These are phyloP conservation scores for Danaus chrysippus DNA, from an alignment of 2,888 invertebrate genomes.

Conservation along the genomic window DNA sequence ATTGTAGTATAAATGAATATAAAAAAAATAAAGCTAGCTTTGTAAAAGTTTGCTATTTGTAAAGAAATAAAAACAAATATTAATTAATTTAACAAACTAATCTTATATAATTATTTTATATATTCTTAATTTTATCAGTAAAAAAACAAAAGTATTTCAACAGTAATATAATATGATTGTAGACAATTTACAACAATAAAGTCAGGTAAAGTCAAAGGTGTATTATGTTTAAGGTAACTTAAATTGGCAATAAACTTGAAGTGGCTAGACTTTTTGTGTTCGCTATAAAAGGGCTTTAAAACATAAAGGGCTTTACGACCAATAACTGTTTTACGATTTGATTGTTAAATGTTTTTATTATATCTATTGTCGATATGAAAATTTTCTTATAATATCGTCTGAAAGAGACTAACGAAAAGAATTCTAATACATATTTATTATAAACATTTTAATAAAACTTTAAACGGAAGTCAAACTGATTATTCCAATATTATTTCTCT, in stretches of 20 bases:
- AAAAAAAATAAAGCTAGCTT: too few species aligned
- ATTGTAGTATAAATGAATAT: not conserved
- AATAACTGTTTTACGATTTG: conserved; percentile 8
- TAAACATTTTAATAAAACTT: too few species aligned
- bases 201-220: not conserved
- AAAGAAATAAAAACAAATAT: too few species aligned
- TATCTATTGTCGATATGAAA: conserved; percentile 4
- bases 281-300: conserved; percentile 14
- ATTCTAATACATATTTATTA: too few species aligned
- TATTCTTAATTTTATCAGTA: not conserved
- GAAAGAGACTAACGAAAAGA: too few species aligned
- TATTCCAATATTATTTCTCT: too few species aligned
- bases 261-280: conserved; percentile 17
- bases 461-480: too few species aligned
- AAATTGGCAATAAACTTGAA: conserved; percentile 18
- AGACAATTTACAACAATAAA: not conserved
- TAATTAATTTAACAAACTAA: too few species aligned
- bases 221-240: conserved; percentile 7
- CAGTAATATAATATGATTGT: not conserved
- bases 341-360: conserved; percentile 10
- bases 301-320: conserved; percentile 12
- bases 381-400: not conserved
- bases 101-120: too few species aligned
- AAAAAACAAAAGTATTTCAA: not conserved
- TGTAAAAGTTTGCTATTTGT: too few species aligned